Percentiles rank a stretch among this genome's conserved stretches.
Conservation (phyloP, 2,797 vertebrate genomes). For the Molossus alvarezi region DNA sequence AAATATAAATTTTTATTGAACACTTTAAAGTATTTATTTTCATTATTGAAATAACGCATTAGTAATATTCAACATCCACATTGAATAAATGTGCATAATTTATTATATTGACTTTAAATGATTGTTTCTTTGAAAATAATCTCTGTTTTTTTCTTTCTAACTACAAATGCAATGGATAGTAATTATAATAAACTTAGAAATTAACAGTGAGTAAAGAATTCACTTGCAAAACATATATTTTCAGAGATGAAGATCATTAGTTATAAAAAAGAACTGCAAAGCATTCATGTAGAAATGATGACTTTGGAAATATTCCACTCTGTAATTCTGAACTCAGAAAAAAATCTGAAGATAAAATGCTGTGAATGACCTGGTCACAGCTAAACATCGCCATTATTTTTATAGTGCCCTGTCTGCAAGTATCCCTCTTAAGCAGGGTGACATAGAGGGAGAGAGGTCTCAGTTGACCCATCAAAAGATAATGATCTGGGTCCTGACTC, state of each 20-base stretch:
- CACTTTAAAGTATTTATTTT: neutral
- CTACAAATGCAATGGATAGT: neutral
- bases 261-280: neutral
- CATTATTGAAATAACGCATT: constrained; percentile 35
- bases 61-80: neutral
- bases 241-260: neutral
- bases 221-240: neutral
- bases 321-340: constrained; percentile 20
- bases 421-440: neutral
- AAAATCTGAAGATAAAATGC: constrained; percentile 1
- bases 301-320: neutral
- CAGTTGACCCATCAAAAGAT: neutral
- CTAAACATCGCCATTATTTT: neutral
- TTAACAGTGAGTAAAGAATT: neutral
- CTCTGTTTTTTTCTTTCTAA: neutral
- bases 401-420: neutral
- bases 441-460: no score
- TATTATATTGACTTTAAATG: neutral
- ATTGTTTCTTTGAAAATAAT: constrained; percentile 28
- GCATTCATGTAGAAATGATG: neutral
- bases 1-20: neutral
- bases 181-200: constrained; percentile 37
- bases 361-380: neutral
- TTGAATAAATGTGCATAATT: neutral
- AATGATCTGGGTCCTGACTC: neutral